Base-by-base conservation (phyloP, 2,113 vertebrate genomes). In the Sisor rabdophorus region DNA sequence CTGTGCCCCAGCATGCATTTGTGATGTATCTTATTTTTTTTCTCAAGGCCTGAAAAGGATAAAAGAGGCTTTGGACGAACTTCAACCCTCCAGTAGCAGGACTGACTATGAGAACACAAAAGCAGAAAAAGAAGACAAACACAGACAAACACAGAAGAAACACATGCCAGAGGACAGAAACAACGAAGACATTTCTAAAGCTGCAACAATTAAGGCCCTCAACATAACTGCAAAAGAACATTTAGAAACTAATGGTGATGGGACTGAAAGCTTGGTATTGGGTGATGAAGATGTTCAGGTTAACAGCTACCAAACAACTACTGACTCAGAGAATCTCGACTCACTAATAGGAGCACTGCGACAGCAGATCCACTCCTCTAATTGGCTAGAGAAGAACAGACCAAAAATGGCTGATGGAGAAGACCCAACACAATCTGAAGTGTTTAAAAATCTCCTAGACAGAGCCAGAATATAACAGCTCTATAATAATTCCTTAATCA, bases 11-110 rank as follows among this genome's bases (percentile, higher is more conserved):
- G 40, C 40, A 44, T 44, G 40, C 4, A 44, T 56, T n/a, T 48
- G 20, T 40, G 1, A 53, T 56, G 53, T 13, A 28, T 28, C 50
- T 17, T 22, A 16, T 73, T 4, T 55, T 60, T 79, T 77, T 55
- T 55, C 79, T 73, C 63, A 85, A 99, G 97, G 95, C 65, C 88
- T 99, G 88, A 92, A 93, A 78, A 91, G 95, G 75, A 82, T 99
- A 68, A 89, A 80, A 58, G 89, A 90, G 76, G 92, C 96, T 59
- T 87, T 99, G 59, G 89, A 92, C 77, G 89, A 89, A 80, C 80
- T 82, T 13, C 85, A 86, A 84, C 87, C 82, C 84, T 58, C 77
- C 86, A 84, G 17, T 76, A 54, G 72, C 76, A 48, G 54, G 58
- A n/a, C 68, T 47, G 68, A 53, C 32, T 17, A 81, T 82, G 77